Conservation (phyloP, 2,797 vertebrate genomes). For the Micromesistius poutassou region DNA sequence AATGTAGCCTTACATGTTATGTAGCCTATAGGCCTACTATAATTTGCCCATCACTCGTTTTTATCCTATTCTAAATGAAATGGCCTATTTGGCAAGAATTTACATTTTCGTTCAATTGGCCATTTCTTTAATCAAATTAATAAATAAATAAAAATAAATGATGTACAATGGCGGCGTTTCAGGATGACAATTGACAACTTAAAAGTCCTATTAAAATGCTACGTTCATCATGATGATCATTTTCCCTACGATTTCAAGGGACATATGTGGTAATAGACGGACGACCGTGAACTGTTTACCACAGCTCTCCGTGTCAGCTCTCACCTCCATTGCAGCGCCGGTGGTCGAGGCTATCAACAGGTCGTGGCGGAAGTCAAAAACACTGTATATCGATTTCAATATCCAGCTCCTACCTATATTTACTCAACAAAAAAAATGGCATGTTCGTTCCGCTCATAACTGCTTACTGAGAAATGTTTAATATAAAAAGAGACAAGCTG, state of each 20-base stretch:
- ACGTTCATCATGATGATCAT: background rate
- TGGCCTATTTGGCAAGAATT: background rate
- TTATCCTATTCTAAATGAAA: background rate
- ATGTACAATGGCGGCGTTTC: background rate
- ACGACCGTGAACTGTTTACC: background rate
- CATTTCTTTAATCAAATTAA: background rate
- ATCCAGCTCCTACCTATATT: background rate
- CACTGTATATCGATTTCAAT: conserved; percentile 22
- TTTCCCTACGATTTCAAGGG: background rate
- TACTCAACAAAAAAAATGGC: background rate
- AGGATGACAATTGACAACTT: background rate
- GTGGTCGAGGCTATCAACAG: conserved; percentile 59
- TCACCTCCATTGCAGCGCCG: conserved; percentile 60
- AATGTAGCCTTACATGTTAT: too few species aligned
- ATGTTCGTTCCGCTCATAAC: background rate
- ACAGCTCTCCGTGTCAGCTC: background rate
- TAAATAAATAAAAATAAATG: background rate
- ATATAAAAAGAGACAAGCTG: background rate
- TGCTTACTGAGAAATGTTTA: background rate
- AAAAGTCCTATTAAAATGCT: background rate
- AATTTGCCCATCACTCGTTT: background rate
- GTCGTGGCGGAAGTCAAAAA: conserved; percentile 43
- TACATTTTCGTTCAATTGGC: background rate
- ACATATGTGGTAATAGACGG: background rate
- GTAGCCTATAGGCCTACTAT: background rate